Evolutionary conservation across 2,113 vertebrate species (phyloP).

Genomic region (Paraplagusia blochii): DNA sequence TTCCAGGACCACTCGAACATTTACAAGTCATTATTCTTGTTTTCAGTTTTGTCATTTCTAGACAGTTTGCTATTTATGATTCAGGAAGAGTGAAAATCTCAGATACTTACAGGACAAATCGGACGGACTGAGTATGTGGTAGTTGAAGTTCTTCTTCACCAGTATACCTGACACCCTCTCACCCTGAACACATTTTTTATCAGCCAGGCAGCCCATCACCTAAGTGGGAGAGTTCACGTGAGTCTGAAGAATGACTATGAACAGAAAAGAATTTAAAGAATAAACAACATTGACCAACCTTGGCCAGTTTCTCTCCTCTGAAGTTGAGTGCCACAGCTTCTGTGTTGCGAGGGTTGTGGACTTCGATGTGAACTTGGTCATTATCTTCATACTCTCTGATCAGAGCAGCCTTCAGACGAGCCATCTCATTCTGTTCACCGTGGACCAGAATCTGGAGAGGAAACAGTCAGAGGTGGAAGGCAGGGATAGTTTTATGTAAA

Average conservation of each 20-base stretch:
- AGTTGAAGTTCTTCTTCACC: conserved; percentile 98
- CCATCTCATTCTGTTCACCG: conserved; percentile 98
- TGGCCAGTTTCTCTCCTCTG: conserved; percentile 97
- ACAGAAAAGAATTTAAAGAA: no score
- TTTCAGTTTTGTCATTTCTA: no score
- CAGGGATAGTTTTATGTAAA: background rate
- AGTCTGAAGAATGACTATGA: background rate
- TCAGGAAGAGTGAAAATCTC: no score
- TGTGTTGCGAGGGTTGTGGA: conserved; percentile 97
- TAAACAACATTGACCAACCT: conserved; percentile 73
- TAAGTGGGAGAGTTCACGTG: conserved; percentile 36
- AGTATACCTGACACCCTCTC: conserved; percentile 95
- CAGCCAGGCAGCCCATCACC: conserved; percentile 97
- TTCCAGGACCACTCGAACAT: no score
- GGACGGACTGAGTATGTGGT: conserved; percentile 95
- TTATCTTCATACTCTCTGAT: conserved; percentile 98
- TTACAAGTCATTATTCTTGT: no score
- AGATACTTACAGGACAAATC: conserved; percentile 90
- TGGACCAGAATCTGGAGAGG: conserved; percentile 84
- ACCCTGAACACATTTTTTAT: conserved; percentile 91
- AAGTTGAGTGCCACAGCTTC: conserved; percentile 97
- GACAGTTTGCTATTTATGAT: no score
- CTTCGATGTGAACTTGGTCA: conserved; percentile 94
- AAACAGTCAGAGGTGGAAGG: background rate
- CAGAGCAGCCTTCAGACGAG: conserved; percentile 91